Percentiles rank a stretch among this genome's conserved stretches.
Evolutionary conservation across 2,113 vertebrate genomes (phyloP).

Genomic region (Ellobius talpinus): DNA sequence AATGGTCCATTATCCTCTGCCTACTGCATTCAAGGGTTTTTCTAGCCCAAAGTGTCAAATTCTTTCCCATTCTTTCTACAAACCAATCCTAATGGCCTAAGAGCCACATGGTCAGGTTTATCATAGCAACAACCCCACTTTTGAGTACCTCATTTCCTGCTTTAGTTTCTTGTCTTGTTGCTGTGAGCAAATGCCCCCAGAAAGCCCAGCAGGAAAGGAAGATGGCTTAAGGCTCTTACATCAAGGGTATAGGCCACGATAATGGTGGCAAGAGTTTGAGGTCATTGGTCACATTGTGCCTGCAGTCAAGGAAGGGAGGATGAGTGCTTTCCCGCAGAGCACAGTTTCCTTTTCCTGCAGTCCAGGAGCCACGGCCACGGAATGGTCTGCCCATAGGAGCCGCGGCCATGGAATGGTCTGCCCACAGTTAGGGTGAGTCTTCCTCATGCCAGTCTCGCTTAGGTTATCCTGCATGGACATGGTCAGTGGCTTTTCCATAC

Average conservation of each 20-base stretch:
- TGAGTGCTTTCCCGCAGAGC: background rate
- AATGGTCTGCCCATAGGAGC: too few species aligned
- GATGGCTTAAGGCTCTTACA: background rate
- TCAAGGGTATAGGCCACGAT: too few species aligned
- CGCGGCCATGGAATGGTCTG: background rate
- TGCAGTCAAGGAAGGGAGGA: background rate
- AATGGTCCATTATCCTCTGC: background rate
- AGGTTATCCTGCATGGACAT: too few species aligned
- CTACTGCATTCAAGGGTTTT: background rate
- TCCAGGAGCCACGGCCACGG: background rate
- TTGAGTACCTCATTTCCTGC: background rate
- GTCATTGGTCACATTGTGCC: background rate
- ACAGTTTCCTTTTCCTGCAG: background rate
- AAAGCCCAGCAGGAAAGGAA: background rate
- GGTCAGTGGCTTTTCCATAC: background rate
- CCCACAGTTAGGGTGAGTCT: background rate
- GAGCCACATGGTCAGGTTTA: background rate
- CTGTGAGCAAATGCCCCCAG: background rate
- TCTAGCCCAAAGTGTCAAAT: background rate
- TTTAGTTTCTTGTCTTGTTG: background rate
- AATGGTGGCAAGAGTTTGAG: too few species aligned
- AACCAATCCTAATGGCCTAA: background rate
- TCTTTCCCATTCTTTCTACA: background rate
- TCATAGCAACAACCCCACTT: background rate
- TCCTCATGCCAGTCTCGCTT: background rate